phyloP scores from a whole-genome alignment of 2,888 invertebrate genomes.

The Phytoseiulus persimilis region DNA sequence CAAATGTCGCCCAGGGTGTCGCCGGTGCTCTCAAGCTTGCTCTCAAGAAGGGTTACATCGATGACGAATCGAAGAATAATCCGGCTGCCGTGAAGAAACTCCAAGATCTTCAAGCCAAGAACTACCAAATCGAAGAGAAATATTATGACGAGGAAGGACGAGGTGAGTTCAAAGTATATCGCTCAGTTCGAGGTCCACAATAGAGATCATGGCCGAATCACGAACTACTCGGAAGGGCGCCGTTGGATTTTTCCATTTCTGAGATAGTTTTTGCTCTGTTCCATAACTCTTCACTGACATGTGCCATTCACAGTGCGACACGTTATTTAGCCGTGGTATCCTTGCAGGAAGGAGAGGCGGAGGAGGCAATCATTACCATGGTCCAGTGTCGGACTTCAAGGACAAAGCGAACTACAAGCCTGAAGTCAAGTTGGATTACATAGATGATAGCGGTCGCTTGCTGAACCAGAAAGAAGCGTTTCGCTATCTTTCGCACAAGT shows the following conservation, averaged over 20 bases:
- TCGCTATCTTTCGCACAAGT: conserved; percentile 77
- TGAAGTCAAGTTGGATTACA: conserved; percentile 88
- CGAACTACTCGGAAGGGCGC: too few relatives aligned
- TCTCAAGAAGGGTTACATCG: conserved; percentile 81
- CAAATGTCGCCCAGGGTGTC: conserved; percentile 79
- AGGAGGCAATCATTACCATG: conserved; percentile 64
- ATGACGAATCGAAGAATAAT: conserved; percentile 67
- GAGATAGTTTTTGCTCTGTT: too few relatives aligned
- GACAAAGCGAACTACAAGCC: conserved; percentile 84
- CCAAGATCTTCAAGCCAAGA: conserved; percentile 67
- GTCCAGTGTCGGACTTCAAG: conserved; percentile 80
- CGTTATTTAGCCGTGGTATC: too few relatives aligned
- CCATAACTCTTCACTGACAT: too few relatives aligned
- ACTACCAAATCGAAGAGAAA: conserved; percentile 57
- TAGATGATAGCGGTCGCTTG: conserved; percentile 87
- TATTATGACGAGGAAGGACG: conserved; percentile 49
- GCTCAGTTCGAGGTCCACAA: neutral
- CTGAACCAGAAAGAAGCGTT: conserved; percentile 94
- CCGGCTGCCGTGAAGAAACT: conserved; percentile 61
- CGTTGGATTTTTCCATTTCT: too few relatives aligned
- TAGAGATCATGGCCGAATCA: neutral
- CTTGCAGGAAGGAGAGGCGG: conserved; percentile 50
- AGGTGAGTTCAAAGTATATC: neutral
- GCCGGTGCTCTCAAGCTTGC: conserved; percentile 82
- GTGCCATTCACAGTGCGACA: too few relatives aligned